Evolutionary conservation across 2,888 invertebrate species (phyloP), one percentile per base, ranked within the genome.

Genomic region (Eudasyphora cyanicolor): DNA sequence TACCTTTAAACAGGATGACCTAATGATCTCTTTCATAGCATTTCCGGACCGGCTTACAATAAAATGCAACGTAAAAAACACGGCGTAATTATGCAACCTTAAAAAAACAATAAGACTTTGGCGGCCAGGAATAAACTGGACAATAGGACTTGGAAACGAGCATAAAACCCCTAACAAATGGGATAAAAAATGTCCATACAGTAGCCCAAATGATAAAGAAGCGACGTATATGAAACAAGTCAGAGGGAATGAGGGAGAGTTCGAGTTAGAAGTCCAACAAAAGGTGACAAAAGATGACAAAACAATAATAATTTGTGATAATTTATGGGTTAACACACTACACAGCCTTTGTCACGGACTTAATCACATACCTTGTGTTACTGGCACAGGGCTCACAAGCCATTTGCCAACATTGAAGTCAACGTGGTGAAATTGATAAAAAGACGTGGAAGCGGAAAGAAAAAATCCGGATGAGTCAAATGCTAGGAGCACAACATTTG

Each of bases 251-350:
- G 10, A 27, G 27, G 19, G 54, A 35, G 35, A 1, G n/a, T n/a
- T n/a, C n/a, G n/a, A n/a, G n/a, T n/a, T n/a, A n/a, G 35, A 5
- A 35, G 19, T 12, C 19, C 67, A 67, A 24, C 14, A 32, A 71
- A 60, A 82, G 79, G 79, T 83, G 82, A 80, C 79, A 83, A 83
- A 74, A 74, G 62, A 71, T 80, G 79, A 80, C 83, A 80, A 62
- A 80, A 78, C 76, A 80, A 42, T 74, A 83, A 80, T 80, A 75
- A 83, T 77, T 77, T 83, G 51, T 77, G 42, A 54, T 78, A 75
- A 75, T 80, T 83, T 71, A 75, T 80, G 38, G 82, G 27, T 14
- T 27, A 24, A 14, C 5, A 57, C n/a, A n/a, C n/a, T 14, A 27
- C 57, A 24, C 62, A 14, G 24, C n/a, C 64, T 21, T 38, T 42